Conservation (phyloP, 1,140 invertebrate species). For the Neocloeon triangulifer region DNA sequence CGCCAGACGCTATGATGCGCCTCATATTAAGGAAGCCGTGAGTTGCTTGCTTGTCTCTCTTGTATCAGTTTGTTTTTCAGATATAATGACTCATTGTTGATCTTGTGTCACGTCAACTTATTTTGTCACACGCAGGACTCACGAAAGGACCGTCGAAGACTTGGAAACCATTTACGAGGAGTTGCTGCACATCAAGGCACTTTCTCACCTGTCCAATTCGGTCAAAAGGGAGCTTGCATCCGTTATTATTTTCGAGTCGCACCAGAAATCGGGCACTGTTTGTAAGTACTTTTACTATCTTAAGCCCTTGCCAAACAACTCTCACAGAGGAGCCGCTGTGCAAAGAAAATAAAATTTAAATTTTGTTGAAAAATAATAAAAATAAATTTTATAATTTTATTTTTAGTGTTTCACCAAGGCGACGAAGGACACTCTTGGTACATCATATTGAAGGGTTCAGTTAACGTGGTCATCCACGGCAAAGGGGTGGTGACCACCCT, state of each 20-base stretch:
- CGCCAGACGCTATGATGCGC: constrained; percentile 50
- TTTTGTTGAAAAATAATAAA: too few relatives aligned
- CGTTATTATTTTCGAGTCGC: constrained; percentile 62
- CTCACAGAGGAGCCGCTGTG: too few relatives aligned
- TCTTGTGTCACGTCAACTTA: not conserved
- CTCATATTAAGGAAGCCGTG: constrained; percentile 65
- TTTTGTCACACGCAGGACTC: constrained; percentile 26
- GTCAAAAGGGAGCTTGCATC: constrained; percentile 61
- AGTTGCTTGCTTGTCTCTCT: constrained; percentile 19
- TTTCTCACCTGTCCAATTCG: constrained; percentile 60
- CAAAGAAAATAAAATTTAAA: too few relatives aligned
- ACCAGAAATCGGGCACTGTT: constrained; percentile 51
- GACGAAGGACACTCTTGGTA: constrained; percentile 80
- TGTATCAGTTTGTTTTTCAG: constrained; percentile 7
- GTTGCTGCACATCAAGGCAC: constrained; percentile 55
- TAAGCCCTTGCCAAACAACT: too few relatives aligned
- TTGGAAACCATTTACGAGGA: constrained; percentile 71
- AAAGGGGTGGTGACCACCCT: constrained; percentile 66
- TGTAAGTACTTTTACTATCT: too few relatives aligned
- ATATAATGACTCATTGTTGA: too few relatives aligned
- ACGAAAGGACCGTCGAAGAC: constrained; percentile 55
- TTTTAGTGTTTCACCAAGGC: constrained; percentile 67
- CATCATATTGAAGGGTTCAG: constrained; percentile 61
- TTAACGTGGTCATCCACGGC: constrained; percentile 68
- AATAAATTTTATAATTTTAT: too few relatives aligned